Conservation (phyloP, 37 sponge, comb jelly and placozoan species). For the Bolinopsis microptera region DNA sequence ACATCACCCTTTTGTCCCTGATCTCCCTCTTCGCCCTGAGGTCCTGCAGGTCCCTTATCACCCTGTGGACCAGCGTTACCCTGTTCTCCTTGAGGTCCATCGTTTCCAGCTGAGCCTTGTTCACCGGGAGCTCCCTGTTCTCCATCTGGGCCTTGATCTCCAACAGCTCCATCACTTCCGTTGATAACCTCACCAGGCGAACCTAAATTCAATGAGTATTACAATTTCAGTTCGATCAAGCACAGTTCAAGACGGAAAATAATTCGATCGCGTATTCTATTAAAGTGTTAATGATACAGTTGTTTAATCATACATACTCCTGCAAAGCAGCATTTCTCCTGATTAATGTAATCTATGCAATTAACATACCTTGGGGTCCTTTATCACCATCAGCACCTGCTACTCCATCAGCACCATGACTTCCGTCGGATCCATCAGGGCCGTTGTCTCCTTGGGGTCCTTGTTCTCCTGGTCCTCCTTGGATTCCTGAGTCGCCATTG, state of each 20-base stretch:
- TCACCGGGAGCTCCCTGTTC: neutral
- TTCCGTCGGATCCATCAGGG: neutral
- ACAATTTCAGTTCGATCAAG: too few species aligned
- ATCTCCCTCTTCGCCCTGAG: neutral
- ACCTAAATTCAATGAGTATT: too few species aligned
- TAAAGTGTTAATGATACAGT: too few species aligned
- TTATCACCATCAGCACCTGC: neutral
- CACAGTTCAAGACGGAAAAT: too few species aligned
- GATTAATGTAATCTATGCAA: too few species aligned
- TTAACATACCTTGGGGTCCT: conserved; percentile 8
- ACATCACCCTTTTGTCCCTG: neutral
- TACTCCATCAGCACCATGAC: neutral
- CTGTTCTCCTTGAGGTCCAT: neutral
- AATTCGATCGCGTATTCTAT: too few species aligned
- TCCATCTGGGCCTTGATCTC: neutral
- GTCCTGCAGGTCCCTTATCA: neutral
- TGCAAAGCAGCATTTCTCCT: too few species aligned
- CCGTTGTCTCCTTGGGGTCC: conserved; percentile 6
- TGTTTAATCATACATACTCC: too few species aligned
- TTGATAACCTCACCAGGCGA: neutral
- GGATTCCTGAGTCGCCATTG: neutral
- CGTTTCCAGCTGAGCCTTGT: neutral
- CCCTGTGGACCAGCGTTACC: neutral
- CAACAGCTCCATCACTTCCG: neutral
- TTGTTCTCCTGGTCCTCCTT: neutral